Percentiles rank a stretch among this genome's conserved stretches.
Conservation (phyloP, 2,888 invertebrate genomes). For the Pterostichus madidus region DNA sequence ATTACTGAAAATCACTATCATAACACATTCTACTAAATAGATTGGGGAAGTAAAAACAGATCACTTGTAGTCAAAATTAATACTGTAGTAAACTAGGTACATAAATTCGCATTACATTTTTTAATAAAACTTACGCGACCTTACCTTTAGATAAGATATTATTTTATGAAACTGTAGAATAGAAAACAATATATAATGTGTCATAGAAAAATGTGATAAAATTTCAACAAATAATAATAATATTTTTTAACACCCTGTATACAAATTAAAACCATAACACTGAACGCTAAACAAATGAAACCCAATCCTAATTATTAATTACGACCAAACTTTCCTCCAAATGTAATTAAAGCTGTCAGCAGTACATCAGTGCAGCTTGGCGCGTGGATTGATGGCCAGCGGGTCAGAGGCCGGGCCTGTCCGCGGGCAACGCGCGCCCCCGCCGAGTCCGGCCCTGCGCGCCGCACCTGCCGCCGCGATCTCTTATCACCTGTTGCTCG, state of each 20-base stretch:
- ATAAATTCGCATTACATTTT: no score
- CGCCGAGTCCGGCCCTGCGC: slow-evolving; percentile 1
- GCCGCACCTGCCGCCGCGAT: slow-evolving; percentile 25
- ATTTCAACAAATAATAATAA: no score
- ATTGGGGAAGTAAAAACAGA: no score
- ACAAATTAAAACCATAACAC: neutral
- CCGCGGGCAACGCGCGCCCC: neutral
- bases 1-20: no score
- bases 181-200: no score
- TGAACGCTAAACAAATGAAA: slow-evolving; percentile 66
- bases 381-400: neutral
- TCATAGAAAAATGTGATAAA: no score
- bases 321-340: slow-evolving; percentile 73
- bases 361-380: slow-evolving; percentile 3
- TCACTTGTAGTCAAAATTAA: no score
- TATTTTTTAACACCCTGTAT: neutral
- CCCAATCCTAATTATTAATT: slow-evolving; percentile 73
- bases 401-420: slow-evolving; percentile 6
- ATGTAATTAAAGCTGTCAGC: slow-evolving; percentile 73
- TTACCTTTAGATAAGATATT: no score
- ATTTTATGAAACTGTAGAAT: no score
- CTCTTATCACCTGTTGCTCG: slow-evolving; percentile 52
- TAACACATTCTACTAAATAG: no score
- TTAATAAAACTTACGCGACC: no score
- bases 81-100: no score